Evolutionary conservation across 2,113 vertebrate species (phyloP), one percentile per base, ranked within the genome.

Genomic region (Platysternon megacephalum): DNA sequence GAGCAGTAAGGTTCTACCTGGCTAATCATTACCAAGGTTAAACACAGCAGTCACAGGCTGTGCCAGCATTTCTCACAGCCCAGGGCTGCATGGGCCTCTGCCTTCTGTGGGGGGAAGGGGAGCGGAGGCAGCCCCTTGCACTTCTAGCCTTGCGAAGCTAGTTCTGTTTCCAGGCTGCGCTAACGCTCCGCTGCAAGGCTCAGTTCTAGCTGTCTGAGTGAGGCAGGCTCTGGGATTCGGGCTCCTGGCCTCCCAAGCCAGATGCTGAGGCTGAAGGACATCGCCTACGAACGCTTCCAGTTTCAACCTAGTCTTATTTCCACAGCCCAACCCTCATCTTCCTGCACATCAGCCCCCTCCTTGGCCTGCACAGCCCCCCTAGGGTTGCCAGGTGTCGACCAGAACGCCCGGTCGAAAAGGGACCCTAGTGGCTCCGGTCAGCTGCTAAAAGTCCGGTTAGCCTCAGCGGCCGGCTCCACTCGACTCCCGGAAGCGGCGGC

Each of bases 1-100:
- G 93, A 86, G 86, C 86, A 91, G 92, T 94, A 95, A 89, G 4
- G 56, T 97, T 93, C 89, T 89, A 11, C 1, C 87, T 79, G 65
- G 96, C 56, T 97, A 90, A 95, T 97, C 89, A 95, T 97, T 97
- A 95, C 61, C 93, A 84, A 93, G 84, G 78, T 84, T 79, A 93
- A 93, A 89, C 65, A 87, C 79, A 9, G 51, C 85, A 53, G 84
- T 51, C 82, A 53, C 84, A 42, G 87, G 86, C 76, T 74, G 29
- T 39, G 86, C 3, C 91, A 76, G 79, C 1, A 0, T 85, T 91
- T 58, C 78, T 44, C 58, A 0, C 1, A 16, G 8, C 29, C n/a
- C 22, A 22, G 86, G 13, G 1, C 49, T 39, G 88, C 56, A 52
- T 0, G 1, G 56, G 44, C 46, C 87, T 65, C 72, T 97, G 52